Evolutionary conservation across 2,113 vertebrate species (phyloP).

Genomic region (Hymenochirus boettgeri): DNA sequence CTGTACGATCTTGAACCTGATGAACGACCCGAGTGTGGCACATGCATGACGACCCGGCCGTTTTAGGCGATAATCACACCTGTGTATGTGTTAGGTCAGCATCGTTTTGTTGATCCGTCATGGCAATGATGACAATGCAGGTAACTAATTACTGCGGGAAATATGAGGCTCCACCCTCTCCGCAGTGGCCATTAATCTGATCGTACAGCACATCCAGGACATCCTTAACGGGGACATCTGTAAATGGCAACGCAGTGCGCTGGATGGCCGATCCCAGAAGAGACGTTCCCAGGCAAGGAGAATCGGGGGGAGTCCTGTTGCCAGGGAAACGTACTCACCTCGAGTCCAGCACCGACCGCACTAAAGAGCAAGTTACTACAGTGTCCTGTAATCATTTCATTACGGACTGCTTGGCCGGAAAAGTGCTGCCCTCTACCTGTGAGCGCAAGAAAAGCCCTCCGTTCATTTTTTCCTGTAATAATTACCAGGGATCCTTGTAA

Average conservation of each 20-base stretch:
- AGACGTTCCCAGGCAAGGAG: conserved; percentile 62
- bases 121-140: too few species aligned
- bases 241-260: conserved; percentile 78
- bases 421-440: not conserved
- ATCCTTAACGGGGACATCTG: conserved; percentile 89
- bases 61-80: too few species aligned
- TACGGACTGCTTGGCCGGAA: not conserved
- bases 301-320: conserved; percentile 51
- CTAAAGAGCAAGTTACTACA: too few species aligned
- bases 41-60: too few species aligned
- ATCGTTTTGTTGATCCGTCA: too few species aligned
- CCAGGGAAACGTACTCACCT: conserved; percentile 75
- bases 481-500: not conserved
- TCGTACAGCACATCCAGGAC: conserved; percentile 97
- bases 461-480: not conserved
- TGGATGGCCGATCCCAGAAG: conserved; percentile 69
- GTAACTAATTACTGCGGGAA: too few species aligned
- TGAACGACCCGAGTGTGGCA: too few species aligned
- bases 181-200: conserved; percentile 94
- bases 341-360: conserved; percentile 92
- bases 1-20: too few species aligned
- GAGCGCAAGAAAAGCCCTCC: not conserved
- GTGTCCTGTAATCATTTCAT: not conserved
- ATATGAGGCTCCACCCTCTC: too few species aligned
- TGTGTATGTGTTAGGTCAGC: too few species aligned